These are phyloP conservation scores for Koerneria pararmatus DNA, from an alignment of 2,888 invertebrate species.

Conservation along the genomic window DNA sequence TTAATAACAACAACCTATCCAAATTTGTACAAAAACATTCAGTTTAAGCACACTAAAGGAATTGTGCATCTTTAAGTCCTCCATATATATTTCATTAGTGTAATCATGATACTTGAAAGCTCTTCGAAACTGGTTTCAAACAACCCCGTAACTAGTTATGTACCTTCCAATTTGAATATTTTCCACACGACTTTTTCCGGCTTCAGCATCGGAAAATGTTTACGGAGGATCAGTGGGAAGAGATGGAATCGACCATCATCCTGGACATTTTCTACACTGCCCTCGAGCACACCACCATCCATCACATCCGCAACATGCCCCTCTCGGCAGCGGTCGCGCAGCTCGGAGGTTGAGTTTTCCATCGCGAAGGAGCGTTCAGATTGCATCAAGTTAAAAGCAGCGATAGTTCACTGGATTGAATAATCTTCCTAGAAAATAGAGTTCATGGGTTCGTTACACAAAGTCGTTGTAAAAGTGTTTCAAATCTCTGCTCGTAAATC, in stretches of 20 bases:
- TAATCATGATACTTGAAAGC: too few relatives aligned
- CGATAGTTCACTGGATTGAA: background rate
- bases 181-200: too few relatives aligned
- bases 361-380: too few relatives aligned
- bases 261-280: conserved; percentile 45
- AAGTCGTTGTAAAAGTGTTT: background rate
- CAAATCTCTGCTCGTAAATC: background rate
- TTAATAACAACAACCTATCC: too few relatives aligned
- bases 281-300: conserved; percentile 50
- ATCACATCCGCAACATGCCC: conserved; percentile 51
- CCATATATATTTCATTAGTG: too few relatives aligned
- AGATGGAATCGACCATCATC: conserved; percentile 37
- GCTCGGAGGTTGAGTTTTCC: conserved; percentile 54
- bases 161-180: too few relatives aligned
- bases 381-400: background rate
- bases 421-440: background rate
- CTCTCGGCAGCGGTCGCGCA: conserved; percentile 48
- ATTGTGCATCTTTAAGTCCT: too few relatives aligned
- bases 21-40: too few relatives aligned
- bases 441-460: background rate
- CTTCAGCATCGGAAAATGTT: too few relatives aligned
- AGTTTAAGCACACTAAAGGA: too few relatives aligned
- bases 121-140: too few relatives aligned
- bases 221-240: conserved; percentile 31
- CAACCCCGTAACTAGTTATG: too few relatives aligned